Conservation (phyloP, 2,113 vertebrate species). For the Copsychus sechellarum region DNA sequence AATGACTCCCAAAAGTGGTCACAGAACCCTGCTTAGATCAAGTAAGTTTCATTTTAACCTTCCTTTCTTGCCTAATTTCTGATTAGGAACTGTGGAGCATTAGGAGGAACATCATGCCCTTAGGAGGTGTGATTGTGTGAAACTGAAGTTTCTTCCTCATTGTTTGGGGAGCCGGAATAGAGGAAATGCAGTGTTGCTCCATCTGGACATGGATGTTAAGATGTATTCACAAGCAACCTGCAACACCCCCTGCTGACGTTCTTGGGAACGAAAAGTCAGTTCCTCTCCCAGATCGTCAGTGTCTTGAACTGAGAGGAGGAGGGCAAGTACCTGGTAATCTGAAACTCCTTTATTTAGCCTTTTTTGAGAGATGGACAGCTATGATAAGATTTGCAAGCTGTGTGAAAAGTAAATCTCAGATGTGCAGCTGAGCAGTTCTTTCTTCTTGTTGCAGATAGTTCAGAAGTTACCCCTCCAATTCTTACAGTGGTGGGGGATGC, state of each 20-base stretch:
- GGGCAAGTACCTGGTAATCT: background rate
- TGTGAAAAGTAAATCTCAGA: background rate
- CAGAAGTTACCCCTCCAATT: conserved; percentile 92
- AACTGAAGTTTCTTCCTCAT: background rate
- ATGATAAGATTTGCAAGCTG: background rate
- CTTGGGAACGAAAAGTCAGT: background rate
- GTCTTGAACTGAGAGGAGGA: background rate
- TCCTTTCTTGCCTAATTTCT: background rate
- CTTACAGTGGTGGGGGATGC: conserved; percentile 89
- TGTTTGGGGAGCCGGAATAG: background rate
- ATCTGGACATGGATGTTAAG: background rate
- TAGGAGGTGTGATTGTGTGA: background rate
- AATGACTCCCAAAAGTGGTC: conserved; percentile 90
- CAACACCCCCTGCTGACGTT: conserved; percentile 57
- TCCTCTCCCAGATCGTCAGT: background rate
- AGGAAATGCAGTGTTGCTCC: background rate
- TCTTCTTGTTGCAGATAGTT: conserved; percentile 82
- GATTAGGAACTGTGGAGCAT: background rate
- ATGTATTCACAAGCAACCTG: background rate
- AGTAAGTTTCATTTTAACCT: conserved; percentile 79
- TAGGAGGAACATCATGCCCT: background rate
- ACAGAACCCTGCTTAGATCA: conserved; percentile 90
- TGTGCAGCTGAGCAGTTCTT: background rate
- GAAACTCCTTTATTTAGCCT: background rate
- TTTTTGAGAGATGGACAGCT: background rate